A percentile compares a stretch with the other conserved stretches of the same genome.
These are phyloP conservation scores for Microctonus hyperodae DNA, from an alignment of 2,888 invertebrate species.

Conservation along the genomic window DNA sequence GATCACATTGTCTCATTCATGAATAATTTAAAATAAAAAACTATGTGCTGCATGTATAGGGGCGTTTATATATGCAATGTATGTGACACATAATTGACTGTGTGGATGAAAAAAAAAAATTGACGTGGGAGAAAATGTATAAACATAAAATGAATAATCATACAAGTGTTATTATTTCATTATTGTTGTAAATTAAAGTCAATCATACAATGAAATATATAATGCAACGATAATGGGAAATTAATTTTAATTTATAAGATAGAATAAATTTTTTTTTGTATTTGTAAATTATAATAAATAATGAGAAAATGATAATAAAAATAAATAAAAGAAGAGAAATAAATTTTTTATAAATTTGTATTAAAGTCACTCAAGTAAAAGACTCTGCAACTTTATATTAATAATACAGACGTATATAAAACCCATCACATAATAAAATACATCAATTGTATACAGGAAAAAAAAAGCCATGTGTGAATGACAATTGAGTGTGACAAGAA, in stretches of 20 bases:
- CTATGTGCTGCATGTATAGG: not conserved
- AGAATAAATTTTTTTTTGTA: too few relatives aligned
- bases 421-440: too few relatives aligned
- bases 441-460: too few relatives aligned
- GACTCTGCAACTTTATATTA: too few relatives aligned
- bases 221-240: not conserved
- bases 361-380: slow-evolving; percentile 1
- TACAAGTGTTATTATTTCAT: not conserved
- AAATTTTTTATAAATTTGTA: too few relatives aligned
- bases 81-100: not conserved
- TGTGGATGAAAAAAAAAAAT: not conserved
- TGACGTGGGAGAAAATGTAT: not conserved
- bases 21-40: slow-evolving; percentile 7
- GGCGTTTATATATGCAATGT: not conserved
- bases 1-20: slow-evolving; percentile 18
- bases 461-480: not conserved
- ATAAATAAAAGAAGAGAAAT: not conserved
- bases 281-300: not conserved
- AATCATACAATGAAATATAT: not conserved
- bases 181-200: not conserved
- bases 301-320: not conserved
- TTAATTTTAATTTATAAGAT: not conserved
- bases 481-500: not conserved
- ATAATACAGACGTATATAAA: too few relatives aligned
- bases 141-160: too few relatives aligned